phyloP scores from a whole-genome alignment of 2,797 vertebrate genomes.

The Fratercula arctica region DNA sequence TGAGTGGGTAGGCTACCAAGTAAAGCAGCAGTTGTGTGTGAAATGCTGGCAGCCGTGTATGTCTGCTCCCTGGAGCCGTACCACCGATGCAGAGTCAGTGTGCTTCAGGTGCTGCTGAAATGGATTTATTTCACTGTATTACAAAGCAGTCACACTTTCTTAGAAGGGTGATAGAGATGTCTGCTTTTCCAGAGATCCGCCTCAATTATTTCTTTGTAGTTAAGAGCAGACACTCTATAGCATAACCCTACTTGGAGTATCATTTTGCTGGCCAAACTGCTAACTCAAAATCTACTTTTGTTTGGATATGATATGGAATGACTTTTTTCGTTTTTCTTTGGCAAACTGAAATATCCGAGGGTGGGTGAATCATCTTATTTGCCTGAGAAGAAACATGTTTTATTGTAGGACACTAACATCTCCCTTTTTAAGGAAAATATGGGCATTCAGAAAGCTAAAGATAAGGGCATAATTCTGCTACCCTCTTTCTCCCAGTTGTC shows the following conservation, averaged over 20 bases:
- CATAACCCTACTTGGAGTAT: neutral
- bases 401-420: neutral
- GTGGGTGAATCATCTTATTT: conserved; percentile 2
- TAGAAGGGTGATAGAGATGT: neutral
- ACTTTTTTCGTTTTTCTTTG: neutral
- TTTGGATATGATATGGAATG: neutral
- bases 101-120: conserved; percentile 26
- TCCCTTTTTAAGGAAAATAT: neutral
- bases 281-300: neutral
- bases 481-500: neutral
- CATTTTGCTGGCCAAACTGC: neutral
- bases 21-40: neutral
- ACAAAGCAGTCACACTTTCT: neutral
- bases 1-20: neutral
- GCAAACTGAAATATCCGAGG: neutral
- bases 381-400: neutral
- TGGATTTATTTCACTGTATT: neutral
- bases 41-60: neutral
- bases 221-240: neutral
- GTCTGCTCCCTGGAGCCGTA: neutral
- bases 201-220: neutral
- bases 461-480: neutral
- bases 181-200: neutral
- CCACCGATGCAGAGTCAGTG: neutral
- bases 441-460: neutral